These are phyloP conservation scores for Watsonalla cultraria DNA, from an alignment of 2,888 invertebrate genomes.

Conservation along the genomic window DNA sequence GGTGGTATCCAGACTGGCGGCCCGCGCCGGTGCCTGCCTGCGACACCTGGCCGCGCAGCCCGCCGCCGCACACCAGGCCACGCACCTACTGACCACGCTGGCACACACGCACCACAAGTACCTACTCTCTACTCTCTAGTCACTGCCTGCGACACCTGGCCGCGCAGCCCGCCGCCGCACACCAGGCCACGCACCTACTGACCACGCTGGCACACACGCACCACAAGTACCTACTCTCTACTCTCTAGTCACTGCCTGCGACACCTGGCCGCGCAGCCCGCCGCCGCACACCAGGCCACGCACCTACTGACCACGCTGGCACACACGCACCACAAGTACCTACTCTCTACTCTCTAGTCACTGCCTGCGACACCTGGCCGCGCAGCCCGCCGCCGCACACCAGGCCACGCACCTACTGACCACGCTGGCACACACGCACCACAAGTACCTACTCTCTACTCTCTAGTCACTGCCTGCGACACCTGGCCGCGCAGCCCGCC, in stretches of 20 bases:
- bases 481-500: slow-evolving; percentile 41
- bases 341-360: slow-evolving; percentile 8
- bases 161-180: slow-evolving; percentile 44
- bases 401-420: slow-evolving; percentile 50
- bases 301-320: slow-evolving; percentile 49
- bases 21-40: slow-evolving; percentile 48
- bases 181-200: slow-evolving; percentile 46
- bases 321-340: slow-evolving; percentile 39
- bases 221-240: slow-evolving; percentile 28
- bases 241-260: slow-evolving; percentile 34
- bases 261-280: slow-evolving; percentile 43
- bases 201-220: slow-evolving; percentile 45
- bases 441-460: slow-evolving; percentile 24
- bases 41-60: slow-evolving; percentile 46
- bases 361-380: slow-evolving; percentile 44
- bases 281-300: slow-evolving; percentile 46
- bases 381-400: slow-evolving; percentile 43
- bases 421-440: slow-evolving; percentile 43
- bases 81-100: slow-evolving; percentile 46
- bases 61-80: slow-evolving; percentile 44
- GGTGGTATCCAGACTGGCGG: slow-evolving; percentile 50
- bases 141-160: slow-evolving; percentile 46
- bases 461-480: slow-evolving; percentile 36
- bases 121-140: not conserved
- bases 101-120: slow-evolving; percentile 45